Percentiles rank a stretch among this genome's conserved stretches.
Evolutionary conservation across 2,797 vertebrate genomes (phyloP).

Genomic region (Chiloscyllium punctatum): DNA sequence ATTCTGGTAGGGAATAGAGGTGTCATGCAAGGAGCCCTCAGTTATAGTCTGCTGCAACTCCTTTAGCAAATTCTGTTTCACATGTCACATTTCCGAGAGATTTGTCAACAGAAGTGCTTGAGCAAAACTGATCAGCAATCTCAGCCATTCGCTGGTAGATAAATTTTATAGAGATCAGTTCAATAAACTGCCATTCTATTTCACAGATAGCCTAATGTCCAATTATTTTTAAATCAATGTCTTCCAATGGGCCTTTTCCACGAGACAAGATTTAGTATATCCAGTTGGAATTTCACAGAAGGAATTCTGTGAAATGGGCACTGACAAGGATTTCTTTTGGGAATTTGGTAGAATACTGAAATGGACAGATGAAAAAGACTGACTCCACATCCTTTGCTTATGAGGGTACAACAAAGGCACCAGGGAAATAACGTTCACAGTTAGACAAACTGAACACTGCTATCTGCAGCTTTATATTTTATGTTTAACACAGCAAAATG

Average conservation of each 20-base stretch:
- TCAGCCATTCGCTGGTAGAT: background rate
- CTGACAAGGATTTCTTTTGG: background rate
- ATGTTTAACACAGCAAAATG: background rate
- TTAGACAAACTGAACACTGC: background rate
- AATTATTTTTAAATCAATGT: constrained; percentile 4
- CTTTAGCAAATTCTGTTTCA: background rate
- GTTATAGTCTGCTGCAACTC: background rate
- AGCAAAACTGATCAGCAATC: background rate
- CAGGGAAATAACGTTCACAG: background rate
- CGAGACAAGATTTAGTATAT: background rate
- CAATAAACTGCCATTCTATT: background rate
- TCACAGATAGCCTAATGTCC: background rate
- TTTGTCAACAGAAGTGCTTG: background rate
- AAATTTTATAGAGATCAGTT: background rate
- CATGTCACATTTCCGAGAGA: background rate
- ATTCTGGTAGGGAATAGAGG: background rate
- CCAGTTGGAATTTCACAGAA: background rate
- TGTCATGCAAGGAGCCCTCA: background rate
- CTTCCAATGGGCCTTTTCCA: background rate
- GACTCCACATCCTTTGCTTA: background rate
- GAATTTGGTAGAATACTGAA: background rate
- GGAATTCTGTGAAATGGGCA: background rate
- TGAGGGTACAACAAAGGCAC: background rate
- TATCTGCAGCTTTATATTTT: background rate
- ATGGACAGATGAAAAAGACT: background rate